phyloP scores from a whole-genome alignment of 2,797 vertebrate species.

The Spinus olivaceus region DNA sequence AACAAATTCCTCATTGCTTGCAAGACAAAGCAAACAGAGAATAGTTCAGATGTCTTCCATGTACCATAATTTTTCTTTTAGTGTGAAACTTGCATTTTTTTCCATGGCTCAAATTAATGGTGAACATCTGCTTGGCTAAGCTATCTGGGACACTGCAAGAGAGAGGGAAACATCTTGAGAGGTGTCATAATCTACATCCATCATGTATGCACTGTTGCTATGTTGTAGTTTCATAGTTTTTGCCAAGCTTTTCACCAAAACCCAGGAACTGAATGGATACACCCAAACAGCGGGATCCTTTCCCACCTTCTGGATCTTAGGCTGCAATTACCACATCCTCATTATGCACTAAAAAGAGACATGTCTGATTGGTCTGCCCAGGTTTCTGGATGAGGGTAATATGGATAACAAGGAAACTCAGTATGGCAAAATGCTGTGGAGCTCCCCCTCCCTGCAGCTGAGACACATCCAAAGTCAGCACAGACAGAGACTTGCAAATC shows the following conservation, averaged over 20 bases:
- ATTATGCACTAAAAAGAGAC: neutral
- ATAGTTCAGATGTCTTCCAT: conserved; percentile 21
- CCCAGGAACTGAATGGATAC: neutral
- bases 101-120: conserved; percentile 22
- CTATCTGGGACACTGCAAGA: conserved; percentile 14
- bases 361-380: neutral
- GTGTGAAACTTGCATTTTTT: conserved; percentile 33
- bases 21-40: conserved; percentile 24
- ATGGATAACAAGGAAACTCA: neutral
- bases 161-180: conserved; percentile 37
- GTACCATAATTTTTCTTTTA: conserved; percentile 2
- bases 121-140: conserved; percentile 64
- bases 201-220: neutral
- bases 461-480: neutral
- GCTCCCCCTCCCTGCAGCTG: neutral
- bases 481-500: neutral
- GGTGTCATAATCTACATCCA: conserved; percentile 24
- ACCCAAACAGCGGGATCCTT: neutral
- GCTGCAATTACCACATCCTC: neutral
- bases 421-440: neutral
- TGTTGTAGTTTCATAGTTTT: neutral
- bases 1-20: neutral
- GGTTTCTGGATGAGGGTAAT: neutral
- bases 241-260: conserved; percentile 29
- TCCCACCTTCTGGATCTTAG: neutral